Evolutionary conservation across 2,797 vertebrate genomes (phyloP), one percentile per base, ranked within the genome.

Genomic region (Garrulus glandarius): DNA sequence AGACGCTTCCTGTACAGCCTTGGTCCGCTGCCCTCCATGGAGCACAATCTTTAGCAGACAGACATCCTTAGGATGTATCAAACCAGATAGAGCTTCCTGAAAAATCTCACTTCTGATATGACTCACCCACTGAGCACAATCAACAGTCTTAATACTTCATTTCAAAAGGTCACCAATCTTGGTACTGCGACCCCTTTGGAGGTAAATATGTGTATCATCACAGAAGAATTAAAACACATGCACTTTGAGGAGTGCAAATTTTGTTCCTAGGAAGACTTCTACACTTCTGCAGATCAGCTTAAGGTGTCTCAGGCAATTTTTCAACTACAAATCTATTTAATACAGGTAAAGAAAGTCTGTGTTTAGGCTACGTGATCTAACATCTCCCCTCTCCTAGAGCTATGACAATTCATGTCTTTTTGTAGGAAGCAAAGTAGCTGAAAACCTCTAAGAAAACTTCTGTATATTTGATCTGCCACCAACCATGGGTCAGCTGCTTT

Each of bases 11-110:
- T 0, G 13, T 59, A 37, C 87, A 69, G 74, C 11, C 70, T 41
- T 72, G 59, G 47, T 79, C 63, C 87, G 70, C 47, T 50, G 91
- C 89, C 77, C 56, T 93, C 70, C 64, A 41, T 20, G 13, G 67
- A 82, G 70, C 21, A 79, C 29, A 57, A 63, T 87, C 92, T 94
- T 57, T 63, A 65, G 34, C 84, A 67, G 60, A 74, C 75, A 94
- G 50, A 94, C 36, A 83, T 89, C 92, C 86, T 96, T 88, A 81
- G 86, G 79, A 95, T 77, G 69, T 53, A 64, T 39, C 57, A 75
- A 65, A 91, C 23, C 75, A 79, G 46, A 68, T 87, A 57, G 44
- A 63, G 56, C 64, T 93, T 96, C 84, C 75, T 72, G 74, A 90
- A 80, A 80, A 53, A 63, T 37, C n/a, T 91, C 59, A 34, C 34